A percentile compares a stretch with the other conserved stretches of the same genome.
Evolutionary conservation across 2,797 vertebrate genomes (phyloP).

Genomic region (Pyrocephalus nanus): DNA sequence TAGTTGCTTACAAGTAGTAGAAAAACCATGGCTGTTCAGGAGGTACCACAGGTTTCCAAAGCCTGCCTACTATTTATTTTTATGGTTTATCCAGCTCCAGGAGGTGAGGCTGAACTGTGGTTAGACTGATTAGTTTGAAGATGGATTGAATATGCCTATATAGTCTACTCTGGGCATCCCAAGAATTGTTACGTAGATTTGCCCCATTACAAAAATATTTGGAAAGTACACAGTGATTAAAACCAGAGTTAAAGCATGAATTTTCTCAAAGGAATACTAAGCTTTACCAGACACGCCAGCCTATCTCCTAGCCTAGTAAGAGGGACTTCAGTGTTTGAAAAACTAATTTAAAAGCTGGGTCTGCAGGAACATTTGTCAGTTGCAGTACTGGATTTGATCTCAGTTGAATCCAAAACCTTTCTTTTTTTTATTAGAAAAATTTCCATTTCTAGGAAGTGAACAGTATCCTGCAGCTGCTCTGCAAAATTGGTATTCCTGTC

Average conservation of each 20-base stretch:
- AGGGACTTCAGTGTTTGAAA: background rate
- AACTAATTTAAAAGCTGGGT: background rate
- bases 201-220: background rate
- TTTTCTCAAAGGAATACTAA: background rate
- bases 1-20: background rate
- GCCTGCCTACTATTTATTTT: background rate
- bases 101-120: background rate
- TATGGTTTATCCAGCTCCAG: background rate
- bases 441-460: background rate
- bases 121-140: background rate
- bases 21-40: background rate
- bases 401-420: background rate
- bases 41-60: background rate
- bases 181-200: background rate
- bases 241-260: background rate
- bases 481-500: constrained; percentile 21
- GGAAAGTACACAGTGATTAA: background rate
- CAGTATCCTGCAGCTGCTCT: constrained; percentile 15
- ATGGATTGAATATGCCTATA: background rate
- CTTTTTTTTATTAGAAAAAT: background rate
- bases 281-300: background rate
- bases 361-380: background rate
- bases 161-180: background rate
- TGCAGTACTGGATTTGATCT: background rate
- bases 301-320: background rate